These are phyloP conservation scores for Oxyscelio sp. DNA, from an alignment of 2,888 invertebrate species.

Conservation along the genomic window DNA sequence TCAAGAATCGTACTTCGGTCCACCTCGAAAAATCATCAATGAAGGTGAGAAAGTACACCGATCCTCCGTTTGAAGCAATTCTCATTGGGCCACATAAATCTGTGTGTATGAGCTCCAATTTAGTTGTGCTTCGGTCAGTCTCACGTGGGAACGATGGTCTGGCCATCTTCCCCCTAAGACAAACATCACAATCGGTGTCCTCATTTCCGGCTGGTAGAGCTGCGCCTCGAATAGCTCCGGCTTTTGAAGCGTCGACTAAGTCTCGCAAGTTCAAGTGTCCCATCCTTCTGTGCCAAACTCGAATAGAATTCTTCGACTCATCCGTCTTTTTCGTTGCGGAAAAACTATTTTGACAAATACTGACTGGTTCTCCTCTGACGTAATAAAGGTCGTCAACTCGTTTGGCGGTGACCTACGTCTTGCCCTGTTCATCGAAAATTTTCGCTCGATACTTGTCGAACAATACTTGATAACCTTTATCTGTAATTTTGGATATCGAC, in stretches of 20 bases:
- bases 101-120: conserved; percentile 77
- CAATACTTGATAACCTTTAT: conserved; percentile 12
- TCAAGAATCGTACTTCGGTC: conserved; percentile 76
- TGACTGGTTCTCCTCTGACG: conserved; percentile 1
- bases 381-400: conserved; percentile 29
- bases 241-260: not conserved
- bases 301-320: not conserved
- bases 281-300: conserved; percentile 43
- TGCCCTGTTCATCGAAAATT: not conserved
- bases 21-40: conserved; percentile 77
- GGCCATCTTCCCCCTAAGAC: conserved; percentile 45
- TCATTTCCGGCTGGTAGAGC: not conserved
- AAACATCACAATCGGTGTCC: conserved; percentile 16
- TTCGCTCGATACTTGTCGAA: conserved; percentile 12
- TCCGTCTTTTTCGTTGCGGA: not conserved
- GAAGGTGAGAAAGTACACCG: conserved; percentile 78
- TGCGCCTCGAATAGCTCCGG: not conserved
- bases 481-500: conserved; percentile 28
- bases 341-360: not conserved
- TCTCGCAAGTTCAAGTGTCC: conserved; percentile 43
- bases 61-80: conserved; percentile 59
- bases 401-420: not conserved
- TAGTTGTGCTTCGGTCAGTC: not conserved
- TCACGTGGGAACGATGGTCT: conserved; percentile 24
- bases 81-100: conserved; percentile 79